A percentile compares a stretch with the other conserved stretches of the same genome.
Evolutionary conservation across 2,888 invertebrate species (phyloP).

Genomic region (Dastarcus helophoroides): DNA sequence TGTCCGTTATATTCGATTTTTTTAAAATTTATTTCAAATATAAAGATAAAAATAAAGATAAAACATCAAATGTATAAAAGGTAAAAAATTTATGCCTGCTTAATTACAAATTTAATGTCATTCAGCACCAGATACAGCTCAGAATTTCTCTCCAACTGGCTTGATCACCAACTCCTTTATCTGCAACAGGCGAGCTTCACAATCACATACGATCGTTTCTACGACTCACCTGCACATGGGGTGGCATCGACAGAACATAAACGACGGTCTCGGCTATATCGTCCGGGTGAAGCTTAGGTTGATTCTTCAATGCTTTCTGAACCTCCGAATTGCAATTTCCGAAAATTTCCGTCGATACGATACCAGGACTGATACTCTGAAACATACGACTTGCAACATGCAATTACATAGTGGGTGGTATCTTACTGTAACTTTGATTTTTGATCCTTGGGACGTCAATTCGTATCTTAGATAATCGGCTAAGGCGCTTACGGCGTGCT

Average conservation of each 20-base stretch:
- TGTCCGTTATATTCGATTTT: no score
- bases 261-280: conserved; percentile 1
- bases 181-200: no score
- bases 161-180: no score
- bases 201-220: not conserved
- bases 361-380: conserved; percentile 2
- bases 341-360: conserved; percentile 1
- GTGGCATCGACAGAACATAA: conserved; percentile 1
- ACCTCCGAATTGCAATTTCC: not conserved
- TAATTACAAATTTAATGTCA: no score
- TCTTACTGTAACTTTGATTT: conserved; percentile 19
- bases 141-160: no score
- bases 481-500: conserved; percentile 16
- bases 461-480: conserved; percentile 16
- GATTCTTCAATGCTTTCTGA: not conserved
- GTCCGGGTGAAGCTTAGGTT: not conserved
- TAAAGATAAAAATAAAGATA: no score
- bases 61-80: no score
- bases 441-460: conserved; percentile 10
- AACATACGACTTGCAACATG: conserved; percentile 2
- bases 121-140: no score
- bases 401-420: no score
- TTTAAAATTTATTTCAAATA: no score
- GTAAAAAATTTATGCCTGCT: no score
- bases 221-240: conserved; percentile 2